Conservation (phyloP, 2,888 invertebrate species). For the Amphimallon solstitiale region DNA sequence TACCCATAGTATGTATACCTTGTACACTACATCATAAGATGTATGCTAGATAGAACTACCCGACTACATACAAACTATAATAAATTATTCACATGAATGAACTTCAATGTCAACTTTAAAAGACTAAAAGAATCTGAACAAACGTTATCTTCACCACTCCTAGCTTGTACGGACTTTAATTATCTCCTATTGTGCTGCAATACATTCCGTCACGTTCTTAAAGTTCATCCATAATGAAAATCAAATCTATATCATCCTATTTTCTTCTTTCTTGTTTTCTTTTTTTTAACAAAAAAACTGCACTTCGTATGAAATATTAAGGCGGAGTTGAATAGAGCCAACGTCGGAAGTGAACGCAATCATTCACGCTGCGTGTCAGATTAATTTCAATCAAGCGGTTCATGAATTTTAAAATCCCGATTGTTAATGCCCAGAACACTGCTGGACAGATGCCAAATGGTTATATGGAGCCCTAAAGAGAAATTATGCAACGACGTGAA, state of each 20-base stretch:
- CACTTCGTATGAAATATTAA: background rate
- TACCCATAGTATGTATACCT: too few species aligned
- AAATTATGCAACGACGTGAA: slow-evolving; percentile 5
- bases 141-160: too few species aligned
- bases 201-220: background rate
- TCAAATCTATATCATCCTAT: background rate
- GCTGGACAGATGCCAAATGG: slow-evolving; percentile 4
- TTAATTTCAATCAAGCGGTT: slow-evolving; percentile 21
- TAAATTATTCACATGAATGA: too few species aligned
- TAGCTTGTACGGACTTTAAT: too few species aligned
- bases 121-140: too few species aligned
- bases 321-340: background rate
- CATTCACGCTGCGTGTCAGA: slow-evolving; percentile 9
- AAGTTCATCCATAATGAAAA: background rate
- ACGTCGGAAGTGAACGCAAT: slow-evolving; percentile 1
- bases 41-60: too few species aligned
- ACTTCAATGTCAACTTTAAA: too few species aligned
- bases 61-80: too few species aligned
- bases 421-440: background rate
- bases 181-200: too few species aligned
- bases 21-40: too few species aligned
- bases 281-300: background rate
- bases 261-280: background rate
- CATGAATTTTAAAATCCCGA: slow-evolving; percentile 14
- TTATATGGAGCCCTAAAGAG: background rate